These are phyloP conservation scores for Chrosomus eos DNA, from an alignment of 2,797 vertebrate species.

Conservation along the genomic window DNA sequence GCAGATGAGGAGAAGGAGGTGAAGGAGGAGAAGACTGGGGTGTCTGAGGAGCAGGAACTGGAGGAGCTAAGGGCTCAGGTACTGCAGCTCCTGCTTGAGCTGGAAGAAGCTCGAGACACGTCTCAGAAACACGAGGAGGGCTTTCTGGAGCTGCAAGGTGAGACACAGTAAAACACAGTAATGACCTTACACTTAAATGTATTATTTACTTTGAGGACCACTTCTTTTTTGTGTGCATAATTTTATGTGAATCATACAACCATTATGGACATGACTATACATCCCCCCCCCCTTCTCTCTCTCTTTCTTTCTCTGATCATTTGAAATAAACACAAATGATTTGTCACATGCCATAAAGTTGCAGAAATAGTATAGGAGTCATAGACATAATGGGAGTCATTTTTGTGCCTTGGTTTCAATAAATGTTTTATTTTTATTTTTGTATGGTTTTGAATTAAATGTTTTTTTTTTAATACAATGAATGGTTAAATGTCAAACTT, in stretches of 20 bases:
- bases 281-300: too few species aligned
- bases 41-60: slow-evolving; percentile 78
- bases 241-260: too few species aligned
- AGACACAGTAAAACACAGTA: slow-evolving; percentile 31
- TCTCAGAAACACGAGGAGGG: slow-evolving; percentile 85
- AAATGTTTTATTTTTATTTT: too few species aligned
- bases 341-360: neutral
- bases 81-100: slow-evolving; percentile 84
- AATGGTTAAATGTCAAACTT: neutral
- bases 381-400: neutral
- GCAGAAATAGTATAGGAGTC: neutral
- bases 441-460: neutral
- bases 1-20: slow-evolving; percentile 67
- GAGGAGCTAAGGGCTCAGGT: slow-evolving; percentile 83
- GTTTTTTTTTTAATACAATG: neutral
- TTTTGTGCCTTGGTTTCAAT: neutral
- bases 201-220: neutral
- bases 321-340: neutral
- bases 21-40: slow-evolving; percentile 56
- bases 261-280: too few species aligned
- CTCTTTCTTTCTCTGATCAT: neutral
- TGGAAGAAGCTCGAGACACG: slow-evolving; percentile 83
- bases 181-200: neutral
- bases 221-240: neutral
- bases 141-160: slow-evolving; percentile 87